These are phyloP conservation scores for Helogale parvula DNA, from an alignment of 2,113 vertebrate genomes.

Conservation along the genomic window DNA sequence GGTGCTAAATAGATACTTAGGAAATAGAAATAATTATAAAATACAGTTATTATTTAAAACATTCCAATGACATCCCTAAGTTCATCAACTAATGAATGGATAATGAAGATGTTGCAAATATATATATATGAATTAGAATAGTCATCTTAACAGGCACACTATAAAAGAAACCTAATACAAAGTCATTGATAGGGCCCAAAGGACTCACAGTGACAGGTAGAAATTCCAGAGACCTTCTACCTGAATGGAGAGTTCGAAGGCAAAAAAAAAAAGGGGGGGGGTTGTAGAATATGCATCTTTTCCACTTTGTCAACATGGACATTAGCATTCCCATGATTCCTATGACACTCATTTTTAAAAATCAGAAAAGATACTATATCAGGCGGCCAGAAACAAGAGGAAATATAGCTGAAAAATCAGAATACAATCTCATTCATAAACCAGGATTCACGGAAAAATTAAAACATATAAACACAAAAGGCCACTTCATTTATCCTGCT, in stretches of 20 bases:
- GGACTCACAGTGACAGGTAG: neutral
- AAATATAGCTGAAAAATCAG: conserved; percentile 1
- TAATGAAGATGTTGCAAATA: neutral
- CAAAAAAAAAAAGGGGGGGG: neutral
- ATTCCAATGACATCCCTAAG: neutral
- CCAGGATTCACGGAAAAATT: neutral
- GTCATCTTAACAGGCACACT: neutral
- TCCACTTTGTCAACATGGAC: neutral
- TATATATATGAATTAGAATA: neutral
- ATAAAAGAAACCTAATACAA: neutral
- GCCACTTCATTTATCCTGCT: neutral
- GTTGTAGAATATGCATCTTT: neutral
- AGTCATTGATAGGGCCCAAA: neutral
- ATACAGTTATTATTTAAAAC: neutral
- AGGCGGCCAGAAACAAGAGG: neutral
- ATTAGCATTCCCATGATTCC: neutral
- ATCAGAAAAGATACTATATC: neutral
- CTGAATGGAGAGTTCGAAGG: neutral
- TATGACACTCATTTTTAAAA: neutral
- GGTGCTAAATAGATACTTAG: neutral
- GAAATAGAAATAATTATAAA: neutral
- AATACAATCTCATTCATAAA: conserved; percentile 5
- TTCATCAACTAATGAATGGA: neutral
- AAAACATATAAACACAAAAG: conserved; percentile 28
- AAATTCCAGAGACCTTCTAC: neutral